Percentiles rank a stretch among this genome's conserved stretches.
Evolutionary conservation across 2,113 vertebrate genomes (phyloP).

Genomic region (Sclerurus mexicanus): DNA sequence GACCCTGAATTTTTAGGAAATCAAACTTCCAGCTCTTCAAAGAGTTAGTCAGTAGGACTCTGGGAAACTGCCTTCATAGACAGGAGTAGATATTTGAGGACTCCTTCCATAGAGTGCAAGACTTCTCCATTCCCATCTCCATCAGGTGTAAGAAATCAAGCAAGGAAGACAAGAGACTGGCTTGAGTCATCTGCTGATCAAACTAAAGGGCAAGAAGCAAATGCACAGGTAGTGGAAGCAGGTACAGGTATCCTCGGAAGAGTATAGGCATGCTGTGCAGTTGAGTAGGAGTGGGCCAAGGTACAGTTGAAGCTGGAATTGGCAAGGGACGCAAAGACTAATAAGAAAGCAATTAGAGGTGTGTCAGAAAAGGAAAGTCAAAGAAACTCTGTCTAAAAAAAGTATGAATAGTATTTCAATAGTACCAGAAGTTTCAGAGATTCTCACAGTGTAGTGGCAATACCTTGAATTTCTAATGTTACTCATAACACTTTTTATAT

Average conservation of each 20-base stretch:
- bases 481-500: not conserved
- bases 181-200: not conserved
- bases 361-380: not conserved
- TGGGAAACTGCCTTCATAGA: not conserved
- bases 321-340: not conserved
- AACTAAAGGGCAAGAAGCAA: not conserved
- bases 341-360: not conserved
- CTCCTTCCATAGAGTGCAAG: not conserved
- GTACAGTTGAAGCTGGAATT: not conserved
- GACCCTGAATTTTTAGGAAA: not conserved
- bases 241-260: not conserved
- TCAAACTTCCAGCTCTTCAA: not conserved
- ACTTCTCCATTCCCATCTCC: not conserved
- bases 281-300: not conserved
- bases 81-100: not conserved
- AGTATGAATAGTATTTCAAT: not conserved
- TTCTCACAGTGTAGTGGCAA: not conserved
- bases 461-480: not conserved
- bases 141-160: fast-evolving
- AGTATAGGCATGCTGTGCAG: not conserved
- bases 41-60: not conserved
- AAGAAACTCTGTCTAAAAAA: not conserved
- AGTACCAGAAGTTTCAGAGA: not conserved
- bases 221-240: not conserved
- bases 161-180: not conserved